phyloP scores from a whole-genome alignment of 2,888 invertebrate species.

The Brachypterus glaber region DNA sequence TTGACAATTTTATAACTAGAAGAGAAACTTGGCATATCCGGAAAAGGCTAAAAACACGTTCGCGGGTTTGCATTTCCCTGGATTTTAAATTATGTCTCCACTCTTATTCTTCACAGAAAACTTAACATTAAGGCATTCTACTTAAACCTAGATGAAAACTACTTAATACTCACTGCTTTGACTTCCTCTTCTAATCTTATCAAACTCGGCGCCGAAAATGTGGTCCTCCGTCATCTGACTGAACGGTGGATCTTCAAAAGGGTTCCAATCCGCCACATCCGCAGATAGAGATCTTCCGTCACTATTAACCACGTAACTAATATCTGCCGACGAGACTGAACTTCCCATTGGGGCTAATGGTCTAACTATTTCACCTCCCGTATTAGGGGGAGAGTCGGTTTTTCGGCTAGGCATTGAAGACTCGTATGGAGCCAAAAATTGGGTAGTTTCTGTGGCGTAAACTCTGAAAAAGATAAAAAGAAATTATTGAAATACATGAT shows the following conservation, averaged over 20 bases:
- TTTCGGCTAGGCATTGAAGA: slow-evolving; percentile 51
- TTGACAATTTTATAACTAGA: too few species aligned
- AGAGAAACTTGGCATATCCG: too few species aligned
- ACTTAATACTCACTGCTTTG: slow-evolving; percentile 56
- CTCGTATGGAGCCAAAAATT: slow-evolving; percentile 65
- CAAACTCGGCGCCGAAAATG: slow-evolving; percentile 75
- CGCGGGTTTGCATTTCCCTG: too few species aligned
- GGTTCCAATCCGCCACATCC: slow-evolving; percentile 71
- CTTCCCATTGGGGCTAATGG: slow-evolving; percentile 33
- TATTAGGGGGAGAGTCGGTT: slow-evolving; percentile 39
- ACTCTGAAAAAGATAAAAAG: too few species aligned
- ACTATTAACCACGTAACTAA: slow-evolving; percentile 30
- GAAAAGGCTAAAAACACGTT: too few species aligned
- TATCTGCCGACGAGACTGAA: slow-evolving; percentile 38
- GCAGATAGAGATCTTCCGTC: slow-evolving; percentile 41
- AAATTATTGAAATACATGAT: too few species aligned
- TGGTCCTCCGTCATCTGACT: slow-evolving; percentile 69
- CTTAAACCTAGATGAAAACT: slow-evolving; percentile 3
- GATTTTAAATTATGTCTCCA: too few species aligned
- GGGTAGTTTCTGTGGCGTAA: slow-evolving; percentile 63
- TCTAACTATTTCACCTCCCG: slow-evolving; percentile 21
- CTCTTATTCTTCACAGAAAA: too few species aligned
- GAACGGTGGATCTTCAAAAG: slow-evolving; percentile 69
- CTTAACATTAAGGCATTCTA: too few species aligned
- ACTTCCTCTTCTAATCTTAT: slow-evolving; percentile 68